Evolutionary conservation across 2,888 invertebrate genomes (phyloP), one percentile per base, ranked within the genome.

Genomic region (Sarcophaga carnaria): DNA sequence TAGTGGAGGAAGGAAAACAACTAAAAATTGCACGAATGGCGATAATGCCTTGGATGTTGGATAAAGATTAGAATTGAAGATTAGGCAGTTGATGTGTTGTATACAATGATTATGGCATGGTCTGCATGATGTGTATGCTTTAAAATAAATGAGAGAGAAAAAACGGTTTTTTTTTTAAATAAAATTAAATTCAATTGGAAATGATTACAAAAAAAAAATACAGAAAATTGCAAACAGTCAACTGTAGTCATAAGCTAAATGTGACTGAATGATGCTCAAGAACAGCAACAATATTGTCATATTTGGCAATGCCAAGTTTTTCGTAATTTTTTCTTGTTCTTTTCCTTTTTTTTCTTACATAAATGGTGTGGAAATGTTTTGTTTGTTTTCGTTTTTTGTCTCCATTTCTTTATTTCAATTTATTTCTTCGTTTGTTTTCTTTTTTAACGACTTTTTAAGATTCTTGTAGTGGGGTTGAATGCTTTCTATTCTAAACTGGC

Each of bases 301-400:
- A 85, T 85, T 85, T 85, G 84, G 84, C 84, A 77, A 80, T 67
- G 66, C 6, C 80, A 76, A 80, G 62, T 71, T 84, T 80, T 79
- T 69, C 64, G 22, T 60, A 22, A 22, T 37, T 49, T 22, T 72
- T 79, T 69, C 59, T 59, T 64, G 22, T 22, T 22, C 22, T 54
- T n/a, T 14, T 72, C 25, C 60, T 49, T 54, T 49, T 14, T 22
- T 60, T 4, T 17, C 67, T 54, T 49, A 76, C 84, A 84, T 77
- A 85, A 80, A 85, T 80, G 80, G 80, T 54, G 71, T 76, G 80
- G 80, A 80, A 72, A 76, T 71, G 37, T 84, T 71, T 83, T 6
- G 25, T 74, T 82, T 17, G 4, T 3, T 14, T 64, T 67, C 22
- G 20, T 20, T 20, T 20, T 20, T 20, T 20, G 20, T n/a, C 2